Percentiles rank a stretch among this genome's conserved stretches.
Conservation (phyloP, 1,140 invertebrate species). For the Conus ventricosus region DNA sequence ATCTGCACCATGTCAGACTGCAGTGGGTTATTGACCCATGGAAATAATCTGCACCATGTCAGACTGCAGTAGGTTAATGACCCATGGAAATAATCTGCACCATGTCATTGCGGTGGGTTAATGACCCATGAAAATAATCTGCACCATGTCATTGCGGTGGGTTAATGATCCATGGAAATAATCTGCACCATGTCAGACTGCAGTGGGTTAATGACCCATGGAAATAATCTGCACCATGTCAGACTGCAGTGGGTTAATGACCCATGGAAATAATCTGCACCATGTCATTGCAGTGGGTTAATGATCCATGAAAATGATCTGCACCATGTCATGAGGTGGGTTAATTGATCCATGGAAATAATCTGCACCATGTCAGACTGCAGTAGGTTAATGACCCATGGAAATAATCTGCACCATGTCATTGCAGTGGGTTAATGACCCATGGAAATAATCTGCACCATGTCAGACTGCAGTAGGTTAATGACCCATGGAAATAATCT, state of each 20-base stretch:
- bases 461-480: not conserved
- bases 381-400: not conserved
- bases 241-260: not conserved
- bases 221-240: too few species aligned
- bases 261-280: not conserved
- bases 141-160: conserved; percentile 57
- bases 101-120: too few species aligned
- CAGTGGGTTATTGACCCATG: not conserved
- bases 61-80: not conserved
- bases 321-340: too few species aligned
- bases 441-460: too few species aligned
- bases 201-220: too few species aligned
- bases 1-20: not conserved
- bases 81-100: too few species aligned
- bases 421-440: not conserved
- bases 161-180: not conserved
- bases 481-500: not conserved
- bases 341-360: too few species aligned
- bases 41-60: not conserved
- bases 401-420: not conserved
- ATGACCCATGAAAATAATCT: too few species aligned
- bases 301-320: not conserved
- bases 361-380: conserved; percentile 61
- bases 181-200: not conserved
- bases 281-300: not conserved